These are phyloP conservation scores for Cylloceria caligata DNA, from an alignment of 2,888 invertebrate genomes.

Conservation along the genomic window DNA sequence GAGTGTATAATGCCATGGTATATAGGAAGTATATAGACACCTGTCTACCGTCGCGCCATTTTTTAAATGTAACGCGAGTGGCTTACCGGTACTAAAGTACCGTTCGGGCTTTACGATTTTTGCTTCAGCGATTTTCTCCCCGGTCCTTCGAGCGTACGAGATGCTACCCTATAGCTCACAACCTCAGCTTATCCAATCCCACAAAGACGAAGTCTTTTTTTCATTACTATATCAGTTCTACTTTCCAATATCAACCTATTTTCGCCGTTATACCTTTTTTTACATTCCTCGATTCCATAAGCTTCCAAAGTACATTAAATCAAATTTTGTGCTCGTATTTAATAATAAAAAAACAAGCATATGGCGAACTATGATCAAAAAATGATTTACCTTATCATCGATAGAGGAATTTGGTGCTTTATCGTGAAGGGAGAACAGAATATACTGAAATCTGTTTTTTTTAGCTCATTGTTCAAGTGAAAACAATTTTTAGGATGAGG, in stretches of 20 bases:
- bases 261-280: background rate
- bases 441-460: too few relatives aligned
- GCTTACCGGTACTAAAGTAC: constrained; percentile 35
- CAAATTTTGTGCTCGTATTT: background rate
- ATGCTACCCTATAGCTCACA: background rate
- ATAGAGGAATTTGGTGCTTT: background rate
- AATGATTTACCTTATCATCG: background rate
- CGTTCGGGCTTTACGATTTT: constrained; percentile 37
- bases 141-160: constrained; percentile 7
- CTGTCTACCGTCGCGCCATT: constrained; percentile 6
- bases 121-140: constrained; percentile 36
- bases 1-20: too few relatives aligned
- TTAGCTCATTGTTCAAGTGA: background rate
- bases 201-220: background rate
- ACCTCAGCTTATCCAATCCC: constrained; percentile 6
- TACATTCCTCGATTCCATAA: background rate
- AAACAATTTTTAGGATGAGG: background rate
- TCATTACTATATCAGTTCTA: background rate
- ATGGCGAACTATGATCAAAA: background rate
- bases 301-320: background rate
- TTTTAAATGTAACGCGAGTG: constrained; percentile 19
- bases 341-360: background rate
- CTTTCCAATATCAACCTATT: background rate
- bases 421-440: background rate
- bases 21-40: background rate